These are phyloP conservation scores for Caenorhabditis sp. DNA, from an alignment of 2,888 invertebrate species.

Conservation along the genomic window DNA sequence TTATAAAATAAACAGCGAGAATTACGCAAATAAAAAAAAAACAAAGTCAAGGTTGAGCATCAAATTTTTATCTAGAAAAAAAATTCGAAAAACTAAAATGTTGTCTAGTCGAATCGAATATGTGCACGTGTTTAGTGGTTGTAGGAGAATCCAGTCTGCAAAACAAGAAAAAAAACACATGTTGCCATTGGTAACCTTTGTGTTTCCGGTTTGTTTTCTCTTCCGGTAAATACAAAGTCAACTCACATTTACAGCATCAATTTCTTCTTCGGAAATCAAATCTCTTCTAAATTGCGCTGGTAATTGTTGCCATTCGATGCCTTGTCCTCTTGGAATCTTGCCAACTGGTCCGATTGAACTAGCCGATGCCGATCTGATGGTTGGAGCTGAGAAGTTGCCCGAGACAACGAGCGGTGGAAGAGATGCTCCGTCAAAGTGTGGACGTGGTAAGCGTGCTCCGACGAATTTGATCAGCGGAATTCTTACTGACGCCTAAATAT, in stretches of 20 bases:
- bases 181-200: conserved; percentile 6
- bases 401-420: conserved; percentile 38
- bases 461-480: conserved; percentile 68
- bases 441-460: conserved; percentile 65
- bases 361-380: conserved; percentile 17
- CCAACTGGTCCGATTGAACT: conserved; percentile 61
- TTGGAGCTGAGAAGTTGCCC: conserved; percentile 18
- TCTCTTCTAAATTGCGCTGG: conserved; percentile 57
- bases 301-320: conserved; percentile 50
- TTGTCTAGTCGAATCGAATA: not conserved
- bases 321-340: conserved; percentile 56
- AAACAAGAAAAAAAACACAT: not conserved
- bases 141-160: conserved; percentile 41
- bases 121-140: conserved; percentile 10
- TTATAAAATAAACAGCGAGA: not conserved
- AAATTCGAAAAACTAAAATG: too few species aligned
- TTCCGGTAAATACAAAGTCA: not conserved
- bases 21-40: too few species aligned
- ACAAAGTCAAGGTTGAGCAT: too few species aligned
- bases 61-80: too few species aligned
- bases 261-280: conserved; percentile 60
- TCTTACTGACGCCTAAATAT: conserved; percentile 37
- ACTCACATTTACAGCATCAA: conserved; percentile 65
- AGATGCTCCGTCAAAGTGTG: conserved; percentile 51
- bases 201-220: conserved; percentile 1